Conservation (phyloP, 2,888 invertebrate genomes). For the Gasteruption jaculator region DNA sequence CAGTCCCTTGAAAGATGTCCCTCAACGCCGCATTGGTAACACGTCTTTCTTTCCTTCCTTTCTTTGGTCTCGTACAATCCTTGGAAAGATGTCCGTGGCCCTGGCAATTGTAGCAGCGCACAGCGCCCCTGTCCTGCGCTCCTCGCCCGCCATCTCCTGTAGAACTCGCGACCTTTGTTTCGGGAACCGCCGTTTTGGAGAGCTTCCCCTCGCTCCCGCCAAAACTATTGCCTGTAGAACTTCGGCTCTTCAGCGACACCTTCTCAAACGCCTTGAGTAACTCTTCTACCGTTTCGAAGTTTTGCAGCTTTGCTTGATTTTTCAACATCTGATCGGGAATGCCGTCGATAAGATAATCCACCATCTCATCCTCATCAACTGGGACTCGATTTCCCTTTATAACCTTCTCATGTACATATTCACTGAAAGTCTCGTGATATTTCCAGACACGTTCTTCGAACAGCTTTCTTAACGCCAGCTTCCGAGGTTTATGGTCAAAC, state of each 20-base stretch:
- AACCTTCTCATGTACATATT: slow-evolving; percentile 22
- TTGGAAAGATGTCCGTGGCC: neutral
- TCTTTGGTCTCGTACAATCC: neutral
- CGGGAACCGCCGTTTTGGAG: too few species aligned
- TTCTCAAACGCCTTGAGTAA: slow-evolving; percentile 12
- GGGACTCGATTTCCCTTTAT: slow-evolving; percentile 19
- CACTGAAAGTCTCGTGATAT: slow-evolving; percentile 16
- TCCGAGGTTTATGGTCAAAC: slow-evolving; percentile 17
- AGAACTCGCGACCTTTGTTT: too few species aligned
- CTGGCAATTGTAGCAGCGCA: slow-evolving; percentile 6
- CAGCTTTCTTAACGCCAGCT: slow-evolving; percentile 6
- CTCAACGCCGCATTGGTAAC: neutral
- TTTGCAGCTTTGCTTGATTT: slow-evolving; percentile 10
- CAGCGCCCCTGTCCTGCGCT: neutral
- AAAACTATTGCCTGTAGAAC: too few species aligned
- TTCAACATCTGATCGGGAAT: slow-evolving; percentile 4
- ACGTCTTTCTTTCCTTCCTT: neutral
- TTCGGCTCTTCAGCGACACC: neutral
- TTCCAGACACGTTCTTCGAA: slow-evolving; percentile 19
- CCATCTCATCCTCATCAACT: slow-evolving; percentile 17
- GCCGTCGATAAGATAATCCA: slow-evolving; percentile 17
- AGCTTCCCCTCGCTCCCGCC: too few species aligned
- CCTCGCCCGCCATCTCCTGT: neutral
- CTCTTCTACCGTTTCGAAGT: neutral
- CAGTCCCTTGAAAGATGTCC: neutral